phyloP scores from a whole-genome alignment of 2,888 invertebrate genomes.

The Sthenelais limicola region DNA sequence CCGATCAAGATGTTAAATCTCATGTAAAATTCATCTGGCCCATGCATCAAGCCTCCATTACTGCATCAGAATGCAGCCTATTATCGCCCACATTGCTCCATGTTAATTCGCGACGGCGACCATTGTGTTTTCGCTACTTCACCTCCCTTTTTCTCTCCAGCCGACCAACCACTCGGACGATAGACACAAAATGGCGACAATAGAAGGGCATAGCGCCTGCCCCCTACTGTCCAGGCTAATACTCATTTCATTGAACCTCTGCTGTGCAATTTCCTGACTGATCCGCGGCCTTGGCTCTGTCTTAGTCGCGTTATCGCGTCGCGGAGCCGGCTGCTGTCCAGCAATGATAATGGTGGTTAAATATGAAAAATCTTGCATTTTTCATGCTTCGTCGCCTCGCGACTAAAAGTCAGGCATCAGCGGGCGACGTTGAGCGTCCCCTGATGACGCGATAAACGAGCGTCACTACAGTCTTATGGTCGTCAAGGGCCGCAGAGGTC shows the following conservation, averaged over 20 bases:
- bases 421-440: neutral
- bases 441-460: conserved; percentile 34
- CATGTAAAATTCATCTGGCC: conserved; percentile 26
- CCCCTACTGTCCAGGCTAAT: conserved; percentile 13
- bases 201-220: neutral
- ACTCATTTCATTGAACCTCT: conserved; percentile 12
- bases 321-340: neutral
- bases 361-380: conserved; percentile 36
- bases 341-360: conserved; percentile 1
- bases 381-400: conserved; percentile 13
- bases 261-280: conserved; percentile 30
- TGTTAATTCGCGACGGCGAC: conserved; percentile 12
- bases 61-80: neutral
- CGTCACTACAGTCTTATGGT: neutral
- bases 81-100: neutral
- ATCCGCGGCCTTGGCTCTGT: neutral
- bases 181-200: no score
- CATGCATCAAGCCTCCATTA: conserved; percentile 2
- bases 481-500: conserved; percentile 1
- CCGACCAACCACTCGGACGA: no score
- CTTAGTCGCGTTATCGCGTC: conserved; percentile 9
- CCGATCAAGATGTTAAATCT: conserved; percentile 18
- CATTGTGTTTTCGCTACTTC: neutral
- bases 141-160: neutral
- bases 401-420: conserved; percentile 12